Conservation (phyloP, 2,113 vertebrate genomes). For the Anoura caudifer region DNA sequence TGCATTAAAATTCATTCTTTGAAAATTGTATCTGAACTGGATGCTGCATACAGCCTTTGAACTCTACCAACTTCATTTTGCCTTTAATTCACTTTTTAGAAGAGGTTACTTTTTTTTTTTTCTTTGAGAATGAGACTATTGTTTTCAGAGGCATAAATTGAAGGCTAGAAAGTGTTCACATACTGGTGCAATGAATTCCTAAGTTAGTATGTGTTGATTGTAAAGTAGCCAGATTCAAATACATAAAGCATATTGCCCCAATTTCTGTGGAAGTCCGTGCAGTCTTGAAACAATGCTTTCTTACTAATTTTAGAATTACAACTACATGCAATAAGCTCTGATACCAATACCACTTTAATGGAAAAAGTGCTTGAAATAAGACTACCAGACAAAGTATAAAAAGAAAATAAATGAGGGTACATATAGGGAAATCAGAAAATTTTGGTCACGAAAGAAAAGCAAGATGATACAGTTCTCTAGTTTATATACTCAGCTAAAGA, state of each 20-base stretch:
- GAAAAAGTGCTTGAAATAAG: not conserved
- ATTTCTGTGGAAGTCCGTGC: not conserved
- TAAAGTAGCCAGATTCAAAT: constrained; percentile 22
- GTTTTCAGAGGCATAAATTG: constrained; percentile 2
- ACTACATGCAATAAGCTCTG: not conserved
- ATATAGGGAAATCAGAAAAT: not conserved
- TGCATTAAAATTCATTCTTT: constrained; percentile 71
- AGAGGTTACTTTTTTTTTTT: constrained; percentile 29
- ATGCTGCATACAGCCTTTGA: constrained; percentile 19
- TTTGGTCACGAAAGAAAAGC: not conserved
- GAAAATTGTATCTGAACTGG: constrained; percentile 50
- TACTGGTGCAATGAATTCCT: not conserved
- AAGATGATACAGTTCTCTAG: not conserved
- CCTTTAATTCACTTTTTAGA: not conserved
- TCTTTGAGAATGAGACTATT: not conserved
- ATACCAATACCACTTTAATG: not conserved
- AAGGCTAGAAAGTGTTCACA: constrained; percentile 15
- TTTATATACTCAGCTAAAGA: not conserved
- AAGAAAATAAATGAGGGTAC: not conserved
- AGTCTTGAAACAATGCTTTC: not conserved
- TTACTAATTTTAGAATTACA: constrained; percentile 24
- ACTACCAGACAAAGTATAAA: not conserved
- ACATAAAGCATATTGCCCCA: not conserved
- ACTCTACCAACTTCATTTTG: not conserved
- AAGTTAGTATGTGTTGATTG: not conserved